phyloP scores from a whole-genome alignment of 1,140 invertebrate species.

The Spodoptera frugiperda region DNA sequence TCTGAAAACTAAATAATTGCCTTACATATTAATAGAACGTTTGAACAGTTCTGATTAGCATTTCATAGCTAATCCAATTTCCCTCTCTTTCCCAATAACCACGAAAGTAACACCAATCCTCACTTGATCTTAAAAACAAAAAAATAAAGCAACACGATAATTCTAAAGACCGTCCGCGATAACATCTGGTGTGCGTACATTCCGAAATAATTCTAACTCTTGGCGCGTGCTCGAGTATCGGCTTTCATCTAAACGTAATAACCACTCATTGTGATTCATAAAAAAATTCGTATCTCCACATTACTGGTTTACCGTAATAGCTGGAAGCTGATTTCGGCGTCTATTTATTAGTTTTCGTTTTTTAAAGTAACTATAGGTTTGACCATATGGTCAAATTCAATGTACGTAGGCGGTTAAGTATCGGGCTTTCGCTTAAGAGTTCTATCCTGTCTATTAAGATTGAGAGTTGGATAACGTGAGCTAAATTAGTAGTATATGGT shows the following conservation, averaged over 20 bases:
- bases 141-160: slow-evolving; percentile 23
- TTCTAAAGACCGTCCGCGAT: slow-evolving; percentile 48
- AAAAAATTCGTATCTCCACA: slow-evolving; percentile 66
- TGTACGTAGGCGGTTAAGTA: slow-evolving; percentile 25
- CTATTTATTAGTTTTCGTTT: slow-evolving; percentile 58
- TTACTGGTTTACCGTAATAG: slow-evolving; percentile 70
- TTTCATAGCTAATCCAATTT: no score
- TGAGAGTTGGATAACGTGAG: slow-evolving; percentile 8
- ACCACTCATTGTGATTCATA: slow-evolving; percentile 71
- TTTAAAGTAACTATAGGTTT: slow-evolving; percentile 44
- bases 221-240: slow-evolving; percentile 63
- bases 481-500: slow-evolving; percentile 3
- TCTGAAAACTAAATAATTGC: no score
- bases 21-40: no score
- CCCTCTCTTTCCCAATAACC: not conserved
- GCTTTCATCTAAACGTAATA: slow-evolving; percentile 71
- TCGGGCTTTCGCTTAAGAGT: slow-evolving; percentile 22
- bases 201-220: slow-evolving; percentile 65
- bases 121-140: not conserved
- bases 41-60: no score
- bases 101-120: not conserved
- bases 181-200: slow-evolving; percentile 63
- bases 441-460: slow-evolving; percentile 30
- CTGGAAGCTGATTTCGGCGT: slow-evolving; percentile 63
- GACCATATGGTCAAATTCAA: slow-evolving; percentile 34